Base-by-base conservation (phyloP, 1,140 invertebrate genomes). In the Bombus waltoni region DNA sequence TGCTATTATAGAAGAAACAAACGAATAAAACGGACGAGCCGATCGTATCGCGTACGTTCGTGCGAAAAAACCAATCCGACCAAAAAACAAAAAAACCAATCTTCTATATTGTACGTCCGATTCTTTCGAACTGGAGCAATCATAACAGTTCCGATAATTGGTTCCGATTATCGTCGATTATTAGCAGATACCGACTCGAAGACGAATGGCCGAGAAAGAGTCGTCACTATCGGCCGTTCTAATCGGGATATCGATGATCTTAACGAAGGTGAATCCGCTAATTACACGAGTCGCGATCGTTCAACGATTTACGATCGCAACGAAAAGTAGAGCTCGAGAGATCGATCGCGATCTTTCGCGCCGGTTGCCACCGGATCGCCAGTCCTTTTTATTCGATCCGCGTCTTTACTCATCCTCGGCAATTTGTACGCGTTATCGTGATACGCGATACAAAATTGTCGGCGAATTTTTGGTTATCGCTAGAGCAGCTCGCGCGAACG, bases 241-340 rank as follows among this genome's bases (percentile, higher is more conserved):
- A 32, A 22, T 28, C 28, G 18, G 44, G 57, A 35, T 70, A 57
- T 57, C 65, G 81, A 28, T 42, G 73, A 83, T 72, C 66, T 78
- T 72, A 72, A 80, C 68, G 76, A 80, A 86, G 76, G 6, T 40
- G 73, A 65, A 76, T 42, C 42, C 40, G 80, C n/a, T 86, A 86
- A 86, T 86, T 72, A 70, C 66, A 38, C 35, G 71, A 81, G 78
- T 57, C 84, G 75, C 84, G 84, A 59, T 75, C 59, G 28, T 40
- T n/a, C 13, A 13, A 38, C 5, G 83, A 74, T 47, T 75, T 18
- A 62, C 38, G 32, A 65, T 66, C 40, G 35, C 3, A 42, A 42
- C 53, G 53, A 62, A 71, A 79, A 65, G 28, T 42, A 59, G 57
- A 73, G 28, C 35, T 65, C 28, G 10, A 2, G 40, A 65, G 71